These are phyloP conservation scores for Nannospalax galili DNA, from an alignment of 2,113 vertebrate genomes.

Conservation along the genomic window DNA sequence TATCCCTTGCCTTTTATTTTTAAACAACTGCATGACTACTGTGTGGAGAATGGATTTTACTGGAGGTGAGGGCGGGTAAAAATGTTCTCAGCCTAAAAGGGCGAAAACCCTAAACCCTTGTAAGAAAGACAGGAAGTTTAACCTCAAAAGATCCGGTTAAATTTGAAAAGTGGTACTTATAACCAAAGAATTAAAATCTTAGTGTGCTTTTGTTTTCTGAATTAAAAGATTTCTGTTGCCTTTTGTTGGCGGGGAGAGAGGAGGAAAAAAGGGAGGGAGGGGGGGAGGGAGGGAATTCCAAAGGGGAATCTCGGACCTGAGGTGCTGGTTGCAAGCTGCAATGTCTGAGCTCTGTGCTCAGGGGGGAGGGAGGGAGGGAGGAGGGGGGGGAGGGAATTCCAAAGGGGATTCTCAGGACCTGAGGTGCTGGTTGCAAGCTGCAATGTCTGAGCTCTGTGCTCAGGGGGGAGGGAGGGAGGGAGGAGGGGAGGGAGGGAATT, in stretches of 20 bases:
- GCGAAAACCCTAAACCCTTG: rapidly evolving
- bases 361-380: too few relatives aligned
- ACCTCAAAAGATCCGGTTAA: background rate
- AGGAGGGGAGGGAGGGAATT: background rate
- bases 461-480: background rate
- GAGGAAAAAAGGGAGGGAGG: too few relatives aligned
- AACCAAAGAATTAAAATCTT: background rate
- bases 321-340: too few relatives aligned
- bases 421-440: too few relatives aligned
- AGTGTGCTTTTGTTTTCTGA: background rate
- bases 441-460: too few relatives aligned
- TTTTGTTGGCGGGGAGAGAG: background rate
- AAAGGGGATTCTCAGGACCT: too few relatives aligned
- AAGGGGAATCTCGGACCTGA: too few relatives aligned
- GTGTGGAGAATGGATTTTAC: background rate
- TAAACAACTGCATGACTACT: background rate
- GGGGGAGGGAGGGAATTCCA: too few relatives aligned
- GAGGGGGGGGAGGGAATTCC: too few relatives aligned
- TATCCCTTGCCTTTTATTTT: background rate
- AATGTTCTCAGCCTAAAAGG: background rate
- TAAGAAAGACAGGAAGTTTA: background rate
- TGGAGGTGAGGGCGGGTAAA: background rate
- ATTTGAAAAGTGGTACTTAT: background rate
- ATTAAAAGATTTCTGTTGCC: background rate
- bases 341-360: too few relatives aligned